Evolutionary conservation across 2,888 invertebrate species (phyloP).

Genomic region (Strigamia crassipes): DNA sequence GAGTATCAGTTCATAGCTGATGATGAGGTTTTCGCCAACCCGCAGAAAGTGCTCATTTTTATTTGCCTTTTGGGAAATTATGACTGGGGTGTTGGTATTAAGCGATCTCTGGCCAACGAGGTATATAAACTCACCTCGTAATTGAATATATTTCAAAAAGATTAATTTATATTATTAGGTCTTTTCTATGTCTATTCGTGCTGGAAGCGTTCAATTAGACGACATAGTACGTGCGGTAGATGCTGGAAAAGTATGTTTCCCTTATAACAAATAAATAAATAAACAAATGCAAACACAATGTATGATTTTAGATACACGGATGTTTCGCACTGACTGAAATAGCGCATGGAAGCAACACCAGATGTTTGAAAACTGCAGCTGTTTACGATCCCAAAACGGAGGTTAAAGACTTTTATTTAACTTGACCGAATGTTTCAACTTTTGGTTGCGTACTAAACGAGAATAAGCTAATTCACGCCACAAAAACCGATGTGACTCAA

Average conservation of each 20-base stretch:
- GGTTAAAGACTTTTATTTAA: too few relatives aligned
- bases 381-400: slow-evolving; percentile 74
- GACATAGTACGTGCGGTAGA: slow-evolving; percentile 55
- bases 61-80: slow-evolving; percentile 58
- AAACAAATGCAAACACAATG: not conserved
- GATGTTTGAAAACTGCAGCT: slow-evolving; percentile 83
- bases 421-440: too few relatives aligned
- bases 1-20: slow-evolving; percentile 68
- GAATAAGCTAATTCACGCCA: too few relatives aligned
- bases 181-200: slow-evolving; percentile 61
- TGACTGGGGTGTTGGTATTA: slow-evolving; percentile 59
- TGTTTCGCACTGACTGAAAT: slow-evolving; percentile 89
- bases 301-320: slow-evolving; percentile 66
- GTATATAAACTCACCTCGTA: too few relatives aligned
- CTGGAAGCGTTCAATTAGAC: slow-evolving; percentile 63
- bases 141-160: too few relatives aligned
- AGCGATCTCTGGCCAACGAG: slow-evolving; percentile 56
- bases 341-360: slow-evolving; percentile 87
- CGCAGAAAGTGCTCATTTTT: slow-evolving; percentile 56
- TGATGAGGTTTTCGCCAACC: slow-evolving; percentile 55
- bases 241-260: slow-evolving; percentile 58
- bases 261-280: not conserved
- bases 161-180: slow-evolving; percentile 58
- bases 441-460: too few relatives aligned
- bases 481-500: too few relatives aligned